Percentiles rank a stretch among this genome's conserved stretches.
Evolutionary conservation across 2,888 invertebrate species (phyloP).

Genomic region (Coenonympha arcania): DNA sequence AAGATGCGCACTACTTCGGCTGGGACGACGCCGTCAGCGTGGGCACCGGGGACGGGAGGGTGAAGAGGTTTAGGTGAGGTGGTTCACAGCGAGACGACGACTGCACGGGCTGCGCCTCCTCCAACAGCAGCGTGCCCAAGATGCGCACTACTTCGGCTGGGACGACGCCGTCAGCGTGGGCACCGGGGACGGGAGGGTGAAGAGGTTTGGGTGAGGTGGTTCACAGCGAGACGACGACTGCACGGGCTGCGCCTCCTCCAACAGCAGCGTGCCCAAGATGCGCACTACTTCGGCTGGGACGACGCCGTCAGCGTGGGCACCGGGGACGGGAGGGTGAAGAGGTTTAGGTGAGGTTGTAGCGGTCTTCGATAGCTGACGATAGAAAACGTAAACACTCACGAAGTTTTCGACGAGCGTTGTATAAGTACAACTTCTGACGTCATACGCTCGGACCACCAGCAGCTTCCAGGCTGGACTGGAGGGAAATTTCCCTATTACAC

Average conservation of each 20-base stretch:
- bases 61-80: slow-evolving; percentile 54
- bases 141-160: slow-evolving; percentile 54
- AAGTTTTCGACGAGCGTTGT: too few species aligned
- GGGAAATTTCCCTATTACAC: too few species aligned
- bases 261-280: slow-evolving; percentile 43
- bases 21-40: slow-evolving; percentile 41
- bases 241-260: slow-evolving; percentile 36
- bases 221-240: slow-evolving; percentile 70
- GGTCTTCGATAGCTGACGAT: too few species aligned
- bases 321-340: too few species aligned
- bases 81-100: slow-evolving; percentile 61
- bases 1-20: slow-evolving; percentile 48
- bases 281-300: too few species aligned
- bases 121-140: slow-evolving; percentile 42
- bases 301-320: too few species aligned
- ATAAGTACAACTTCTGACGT: too few species aligned
- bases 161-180: slow-evolving; percentile 33
- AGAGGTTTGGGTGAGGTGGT: slow-evolving; percentile 49
- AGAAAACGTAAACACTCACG: too few species aligned
- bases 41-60: slow-evolving; percentile 44
- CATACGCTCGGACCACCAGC: too few species aligned
- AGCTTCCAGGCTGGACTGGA: too few species aligned
- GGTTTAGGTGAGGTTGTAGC: too few species aligned
- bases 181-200: slow-evolving; percentile 49
- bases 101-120: slow-evolving; percentile 46